phyloP scores from a whole-genome alignment of 2,888 invertebrate genomes.

The Perithous albicinctus region DNA sequence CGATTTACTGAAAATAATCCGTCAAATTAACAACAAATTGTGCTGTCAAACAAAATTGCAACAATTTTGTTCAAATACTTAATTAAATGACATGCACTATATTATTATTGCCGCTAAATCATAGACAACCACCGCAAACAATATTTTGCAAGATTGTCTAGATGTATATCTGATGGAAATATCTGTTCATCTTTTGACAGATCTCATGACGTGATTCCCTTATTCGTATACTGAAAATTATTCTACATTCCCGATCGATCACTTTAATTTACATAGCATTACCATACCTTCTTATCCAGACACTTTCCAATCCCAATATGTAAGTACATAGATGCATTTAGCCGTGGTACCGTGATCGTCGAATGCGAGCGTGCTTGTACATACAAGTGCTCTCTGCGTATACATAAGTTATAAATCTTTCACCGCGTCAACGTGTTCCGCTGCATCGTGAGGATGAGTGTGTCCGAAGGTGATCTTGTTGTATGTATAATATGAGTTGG shows the following conservation, averaged over 20 bases:
- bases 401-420: constrained; percentile 63
- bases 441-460: constrained; percentile 22
- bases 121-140: too few relatives aligned
- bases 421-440: constrained; percentile 57
- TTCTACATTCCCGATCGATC: constrained; percentile 17
- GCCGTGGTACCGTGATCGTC: constrained; percentile 11
- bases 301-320: constrained; percentile 39
- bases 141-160: too few relatives aligned
- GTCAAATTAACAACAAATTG: too few relatives aligned
- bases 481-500: constrained; percentile 28
- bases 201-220: too few relatives aligned
- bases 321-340: constrained; percentile 34
- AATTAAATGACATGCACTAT: too few relatives aligned
- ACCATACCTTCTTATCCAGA: constrained; percentile 19
- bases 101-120: too few relatives aligned
- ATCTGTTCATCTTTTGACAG: too few relatives aligned
- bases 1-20: too few relatives aligned
- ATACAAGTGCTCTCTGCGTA: constrained; percentile 15
- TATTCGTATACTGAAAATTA: not conserved
- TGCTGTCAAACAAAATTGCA: too few relatives aligned
- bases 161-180: too few relatives aligned
- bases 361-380: constrained; percentile 13
- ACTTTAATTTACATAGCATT: constrained; percentile 24
- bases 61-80: too few relatives aligned
- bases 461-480: constrained; percentile 61